Evolutionary conservation across 2,888 invertebrate species (phyloP), one percentile per base, ranked within the genome.

Genomic region (Lamproptera curius): DNA sequence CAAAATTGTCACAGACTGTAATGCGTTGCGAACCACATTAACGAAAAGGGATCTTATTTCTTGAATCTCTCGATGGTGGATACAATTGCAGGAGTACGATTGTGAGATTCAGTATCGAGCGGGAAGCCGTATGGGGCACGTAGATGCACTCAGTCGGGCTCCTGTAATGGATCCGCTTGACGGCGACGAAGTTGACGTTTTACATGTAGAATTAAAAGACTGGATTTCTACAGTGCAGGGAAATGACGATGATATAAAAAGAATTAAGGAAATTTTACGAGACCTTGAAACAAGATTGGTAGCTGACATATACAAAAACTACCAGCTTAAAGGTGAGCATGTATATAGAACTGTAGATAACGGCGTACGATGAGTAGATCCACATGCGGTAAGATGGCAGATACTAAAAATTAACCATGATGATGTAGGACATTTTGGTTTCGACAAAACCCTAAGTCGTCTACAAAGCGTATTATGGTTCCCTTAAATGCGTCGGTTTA

Each of bases 381-480:
- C 70, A 0, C 52, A 53, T n/a, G 54, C 55, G 2, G 53, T 57
- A 2, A 57, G 67, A 1, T 66, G 59, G 55, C 65, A 70, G 36
- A 46, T 75, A 2, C 57, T 67, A 11, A 59, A 62, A 6, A 54
- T 58, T 23, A 69, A 68, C 39, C 77, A 80, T 43, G 76, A 80
- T 38, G 69, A 59, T n/a, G 51, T 61, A 0, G 63, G 56, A 0
- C 56, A 58, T 44, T 39, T 58, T 16, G 56, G 56, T 0, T 9
- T 43, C 1, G 44, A 50, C 41, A 57, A 57, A 39, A 54, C 52
- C 4, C 11, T 73, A 2, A 48, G 61, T 4, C 52, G 59, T 16
- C 47, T 77, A 6, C 48, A 53, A 28, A 51, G 66, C 44, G 56
- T 59, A n/a, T 81, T 76, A 56, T 81, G 76, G 74, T 81, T 81